phyloP scores from a whole-genome alignment of 2,888 invertebrate genomes.

The Meghimatium bilineatum region DNA sequence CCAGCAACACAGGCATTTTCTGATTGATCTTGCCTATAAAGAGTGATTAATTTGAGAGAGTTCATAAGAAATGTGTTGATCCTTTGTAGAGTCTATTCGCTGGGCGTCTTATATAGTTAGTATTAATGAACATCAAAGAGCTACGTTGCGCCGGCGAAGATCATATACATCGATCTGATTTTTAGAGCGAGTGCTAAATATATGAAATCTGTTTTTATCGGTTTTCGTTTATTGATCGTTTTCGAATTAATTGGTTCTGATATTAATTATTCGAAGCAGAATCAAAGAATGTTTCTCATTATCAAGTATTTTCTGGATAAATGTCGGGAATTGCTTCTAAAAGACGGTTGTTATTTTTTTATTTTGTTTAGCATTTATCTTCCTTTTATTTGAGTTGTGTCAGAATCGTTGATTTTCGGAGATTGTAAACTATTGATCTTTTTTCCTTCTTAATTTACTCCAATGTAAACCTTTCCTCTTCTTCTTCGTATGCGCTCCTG shows the following conservation, averaged over 20 bases:
- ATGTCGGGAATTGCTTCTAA: no score
- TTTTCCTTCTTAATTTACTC: no score
- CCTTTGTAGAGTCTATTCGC: background rate
- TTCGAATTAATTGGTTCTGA: background rate
- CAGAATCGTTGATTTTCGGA: no score
- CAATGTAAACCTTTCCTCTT: no score
- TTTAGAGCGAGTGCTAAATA: background rate
- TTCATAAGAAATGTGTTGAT: background rate
- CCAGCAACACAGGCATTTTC: background rate
- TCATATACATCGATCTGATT: background rate
- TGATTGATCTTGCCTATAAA: background rate
- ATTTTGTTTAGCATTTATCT: no score
- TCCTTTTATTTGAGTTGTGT: no score
- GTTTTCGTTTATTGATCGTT: background rate
- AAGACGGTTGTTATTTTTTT: no score
- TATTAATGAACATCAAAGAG: background rate
- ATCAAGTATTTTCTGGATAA: no score
- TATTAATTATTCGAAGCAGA: background rate
- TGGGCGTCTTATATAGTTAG: background rate
- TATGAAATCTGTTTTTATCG: background rate
- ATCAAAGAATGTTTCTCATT: background rate
- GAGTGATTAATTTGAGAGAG: background rate
- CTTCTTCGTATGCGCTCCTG: no score
- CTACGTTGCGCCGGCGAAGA: background rate
- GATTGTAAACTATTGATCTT: no score